phyloP scores from a whole-genome alignment of 2,888 invertebrate genomes.

The Dichetophora obliterata region DNA sequence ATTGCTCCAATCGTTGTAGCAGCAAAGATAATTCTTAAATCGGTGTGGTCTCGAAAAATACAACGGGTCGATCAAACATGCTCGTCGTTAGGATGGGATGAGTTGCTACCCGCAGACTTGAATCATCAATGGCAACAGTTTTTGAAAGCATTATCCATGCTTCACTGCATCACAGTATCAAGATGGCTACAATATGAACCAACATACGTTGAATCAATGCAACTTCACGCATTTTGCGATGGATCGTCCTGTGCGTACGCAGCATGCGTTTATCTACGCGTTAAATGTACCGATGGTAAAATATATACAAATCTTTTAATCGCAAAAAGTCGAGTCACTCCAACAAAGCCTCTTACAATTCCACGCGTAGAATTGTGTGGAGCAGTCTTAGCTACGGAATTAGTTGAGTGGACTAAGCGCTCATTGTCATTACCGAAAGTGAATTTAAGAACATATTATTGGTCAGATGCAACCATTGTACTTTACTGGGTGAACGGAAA shows the following conservation, averaged over 20 bases:
- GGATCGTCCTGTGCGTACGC: constrained; percentile 27
- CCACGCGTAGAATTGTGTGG: too few relatives aligned
- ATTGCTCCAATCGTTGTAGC: neutral
- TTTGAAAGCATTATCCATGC: too few relatives aligned
- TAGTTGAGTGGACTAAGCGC: neutral
- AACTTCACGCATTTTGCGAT: constrained; percentile 32
- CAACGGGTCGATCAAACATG: too few relatives aligned
- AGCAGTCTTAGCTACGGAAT: neutral
- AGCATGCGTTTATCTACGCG: constrained; percentile 10
- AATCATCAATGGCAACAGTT: too few relatives aligned
- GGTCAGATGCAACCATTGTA: too few relatives aligned
- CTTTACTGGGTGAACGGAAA: too few relatives aligned
- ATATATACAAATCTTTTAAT: neutral
- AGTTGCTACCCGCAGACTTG: too few relatives aligned
- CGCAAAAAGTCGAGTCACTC: neutral
- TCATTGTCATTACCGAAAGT: too few relatives aligned
- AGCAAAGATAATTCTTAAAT: too few relatives aligned
- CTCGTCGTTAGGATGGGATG: too few relatives aligned
- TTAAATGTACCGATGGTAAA: constrained; percentile 10
- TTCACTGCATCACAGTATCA: neutral
- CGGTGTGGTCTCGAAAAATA: neutral
- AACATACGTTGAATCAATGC: constrained; percentile 6
- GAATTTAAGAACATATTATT: too few relatives aligned
- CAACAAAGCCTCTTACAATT: neutral
- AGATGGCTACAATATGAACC: constrained; percentile 26